These are phyloP conservation scores for Sparus aurata DNA, from an alignment of 2,797 vertebrate genomes.

Conservation along the genomic window DNA sequence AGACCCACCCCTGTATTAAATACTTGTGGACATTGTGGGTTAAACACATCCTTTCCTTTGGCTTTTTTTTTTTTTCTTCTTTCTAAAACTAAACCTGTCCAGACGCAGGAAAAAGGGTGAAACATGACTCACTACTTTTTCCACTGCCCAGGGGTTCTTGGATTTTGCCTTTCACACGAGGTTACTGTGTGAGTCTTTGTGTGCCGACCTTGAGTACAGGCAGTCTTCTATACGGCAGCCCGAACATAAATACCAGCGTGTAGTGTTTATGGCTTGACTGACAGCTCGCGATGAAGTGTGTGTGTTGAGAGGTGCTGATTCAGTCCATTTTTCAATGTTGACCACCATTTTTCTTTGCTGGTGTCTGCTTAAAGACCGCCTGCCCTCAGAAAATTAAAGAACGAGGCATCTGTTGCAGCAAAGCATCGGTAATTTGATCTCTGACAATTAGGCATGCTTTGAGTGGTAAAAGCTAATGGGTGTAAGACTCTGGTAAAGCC, in stretches of 20 bases:
- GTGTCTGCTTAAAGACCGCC: neutral
- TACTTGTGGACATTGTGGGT: constrained; percentile 74
- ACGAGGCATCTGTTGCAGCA: neutral
- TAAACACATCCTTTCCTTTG: constrained; percentile 73
- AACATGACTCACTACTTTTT: constrained; percentile 82
- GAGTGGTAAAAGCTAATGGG: neutral
- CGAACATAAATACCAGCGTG: constrained; percentile 47
- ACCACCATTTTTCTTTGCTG: neutral
- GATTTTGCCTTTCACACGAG: constrained; percentile 66
- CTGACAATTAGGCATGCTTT: neutral
- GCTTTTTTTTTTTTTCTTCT: constrained; percentile 40
- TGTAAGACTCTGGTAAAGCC: neutral
- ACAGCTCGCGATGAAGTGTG: constrained; percentile 14
- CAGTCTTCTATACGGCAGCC: constrained; percentile 47
- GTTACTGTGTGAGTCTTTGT: constrained; percentile 72
- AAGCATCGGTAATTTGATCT: neutral
- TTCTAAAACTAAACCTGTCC: constrained; percentile 77
- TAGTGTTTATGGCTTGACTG: constrained; percentile 33
- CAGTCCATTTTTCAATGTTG: constrained; percentile 10
- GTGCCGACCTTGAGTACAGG: constrained; percentile 47
- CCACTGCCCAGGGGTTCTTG: constrained; percentile 69
- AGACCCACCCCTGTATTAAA: constrained; percentile 68
- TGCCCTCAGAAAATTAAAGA: neutral
- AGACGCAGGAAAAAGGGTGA: constrained; percentile 70
- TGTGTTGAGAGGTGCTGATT: constrained; percentile 44